Evolutionary conservation across 2,113 vertebrate species (phyloP), one percentile per base, ranked within the genome.

Genomic region (Crotalus helleri): DNA sequence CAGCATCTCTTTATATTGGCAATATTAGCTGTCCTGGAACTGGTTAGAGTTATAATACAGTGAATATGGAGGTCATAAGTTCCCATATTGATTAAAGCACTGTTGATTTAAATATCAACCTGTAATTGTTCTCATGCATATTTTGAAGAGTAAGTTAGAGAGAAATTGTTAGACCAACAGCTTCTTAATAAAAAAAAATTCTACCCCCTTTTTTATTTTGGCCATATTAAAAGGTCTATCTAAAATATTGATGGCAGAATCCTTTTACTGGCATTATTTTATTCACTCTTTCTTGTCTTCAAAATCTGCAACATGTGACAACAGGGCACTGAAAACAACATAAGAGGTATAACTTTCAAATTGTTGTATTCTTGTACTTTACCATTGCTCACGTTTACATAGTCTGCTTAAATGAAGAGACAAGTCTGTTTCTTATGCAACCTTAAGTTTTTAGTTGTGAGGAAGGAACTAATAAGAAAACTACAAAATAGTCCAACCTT

Each of bases 391-490:
- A 54, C 26, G 74, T 88, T 81, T 92, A 64, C 55, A 39, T 15
- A 85, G n/a, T 11, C 53, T 87, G 29, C 29, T 88, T 49, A 24
- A 21, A 92, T 29, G 7, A 91, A 81, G 39, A 19, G 2, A 12
- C 59, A 46, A 26, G 85, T 92, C 13, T 61, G 2, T 92, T 29
- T 15, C 81, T 58, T 86, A 51, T 59, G 53, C 2, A 17, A 9
- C 11, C 0, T 64, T 15, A 33, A 6, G 24, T 5, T 19, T 3
- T 29, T 29, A 92, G 7, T 64, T 24, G 89, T 54, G 61, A 6
- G 12, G 3, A 59, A 81, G 92, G 29, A 13, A 7, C 51, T 44
- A 26, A 24, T 1, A 24, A 85, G 81, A 51, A 89, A 74, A 0
- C 0, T 1, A 53, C 13, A 61, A 51, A 92, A 51, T 54, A 86